Conservation (phyloP, 2,113 vertebrate genomes). For the Rhineura floridana region DNA sequence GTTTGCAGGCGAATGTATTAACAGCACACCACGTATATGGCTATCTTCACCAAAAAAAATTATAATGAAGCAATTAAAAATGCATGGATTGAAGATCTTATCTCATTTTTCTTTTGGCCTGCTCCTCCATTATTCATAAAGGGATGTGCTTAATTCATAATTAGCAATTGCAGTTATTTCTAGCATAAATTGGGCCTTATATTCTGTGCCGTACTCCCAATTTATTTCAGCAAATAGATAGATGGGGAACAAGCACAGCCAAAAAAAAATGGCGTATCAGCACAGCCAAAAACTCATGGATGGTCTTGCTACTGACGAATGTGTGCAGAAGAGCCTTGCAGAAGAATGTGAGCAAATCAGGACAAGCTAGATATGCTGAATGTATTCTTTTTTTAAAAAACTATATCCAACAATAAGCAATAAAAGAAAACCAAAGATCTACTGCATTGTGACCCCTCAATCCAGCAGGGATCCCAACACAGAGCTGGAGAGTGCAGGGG, state of each 20-base stretch:
- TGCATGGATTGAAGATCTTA: constrained; percentile 85
- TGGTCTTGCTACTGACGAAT: constrained; percentile 4
- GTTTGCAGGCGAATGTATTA: constrained; percentile 68
- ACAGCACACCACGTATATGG: constrained; percentile 80
- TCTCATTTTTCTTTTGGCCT: constrained; percentile 81
- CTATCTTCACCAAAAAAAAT: constrained; percentile 83
- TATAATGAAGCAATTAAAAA: constrained; percentile 90
- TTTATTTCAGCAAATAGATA: constrained; percentile 85
- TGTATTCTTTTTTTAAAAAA: neutral
- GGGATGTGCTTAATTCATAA: constrained; percentile 83
- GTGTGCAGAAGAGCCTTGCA: too few species aligned
- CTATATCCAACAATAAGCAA: neutral
- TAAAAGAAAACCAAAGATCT: too few species aligned
- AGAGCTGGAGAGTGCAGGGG: too few species aligned
- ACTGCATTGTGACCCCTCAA: too few species aligned
- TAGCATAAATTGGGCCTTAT: constrained; percentile 79
- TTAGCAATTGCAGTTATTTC: constrained; percentile 83
- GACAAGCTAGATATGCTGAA: constrained; percentile 25
- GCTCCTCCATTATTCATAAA: constrained; percentile 85
- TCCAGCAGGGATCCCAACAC: too few species aligned
- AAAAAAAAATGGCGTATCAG: constrained; percentile 60
- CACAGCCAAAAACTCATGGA: constrained; percentile 51
- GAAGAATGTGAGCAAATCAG: neutral
- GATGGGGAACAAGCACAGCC: constrained; percentile 54
- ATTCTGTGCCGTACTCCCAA: constrained; percentile 78